Evolutionary conservation across 2,797 vertebrate genomes (phyloP).

Genomic region (Paedocypris micromegethes): DNA sequence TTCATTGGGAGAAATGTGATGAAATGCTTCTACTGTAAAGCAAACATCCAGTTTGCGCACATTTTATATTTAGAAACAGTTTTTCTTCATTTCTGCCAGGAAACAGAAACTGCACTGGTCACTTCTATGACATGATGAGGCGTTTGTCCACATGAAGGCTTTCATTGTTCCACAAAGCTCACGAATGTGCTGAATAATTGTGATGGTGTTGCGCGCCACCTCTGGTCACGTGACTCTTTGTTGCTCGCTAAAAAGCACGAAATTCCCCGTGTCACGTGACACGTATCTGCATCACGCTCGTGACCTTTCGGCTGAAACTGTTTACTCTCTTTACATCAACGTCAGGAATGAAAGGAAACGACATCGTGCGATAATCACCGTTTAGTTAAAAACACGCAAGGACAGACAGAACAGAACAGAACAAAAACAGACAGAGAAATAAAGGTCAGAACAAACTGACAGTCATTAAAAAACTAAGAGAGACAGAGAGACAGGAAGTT

Average conservation of each 20-base stretch:
- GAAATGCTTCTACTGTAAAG: too few species aligned
- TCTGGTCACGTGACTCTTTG: conserved; percentile 50
- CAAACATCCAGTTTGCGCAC: too few species aligned
- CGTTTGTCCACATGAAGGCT: conserved; percentile 17
- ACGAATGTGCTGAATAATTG: conserved; percentile 38
- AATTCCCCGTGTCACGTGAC: conserved; percentile 53
- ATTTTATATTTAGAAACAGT: too few species aligned
- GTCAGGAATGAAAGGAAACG: conserved; percentile 24
- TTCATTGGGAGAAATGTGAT: too few species aligned
- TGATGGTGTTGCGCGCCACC: conserved; percentile 36
- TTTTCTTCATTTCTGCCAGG: not conserved
- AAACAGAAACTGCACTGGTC: conserved; percentile 35
- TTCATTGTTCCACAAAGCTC: conserved; percentile 26
- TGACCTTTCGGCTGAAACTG: conserved; percentile 42
- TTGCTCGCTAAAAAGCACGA: conserved; percentile 41
- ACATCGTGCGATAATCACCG: conserved; percentile 8
- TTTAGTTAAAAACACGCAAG: too few species aligned
- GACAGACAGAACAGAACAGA: too few species aligned
- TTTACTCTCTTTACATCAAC: conserved; percentile 39
- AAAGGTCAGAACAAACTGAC: too few species aligned
- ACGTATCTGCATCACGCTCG: conserved; percentile 9
- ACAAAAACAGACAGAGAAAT: too few species aligned
- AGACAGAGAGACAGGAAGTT: too few species aligned
- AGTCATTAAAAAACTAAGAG: too few species aligned
- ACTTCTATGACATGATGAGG: conserved; percentile 12